Evolutionary conservation across 35 echinoderm and acorn worm genomes (phyloP).

Genomic region (Heliocidaris tuberculata): DNA sequence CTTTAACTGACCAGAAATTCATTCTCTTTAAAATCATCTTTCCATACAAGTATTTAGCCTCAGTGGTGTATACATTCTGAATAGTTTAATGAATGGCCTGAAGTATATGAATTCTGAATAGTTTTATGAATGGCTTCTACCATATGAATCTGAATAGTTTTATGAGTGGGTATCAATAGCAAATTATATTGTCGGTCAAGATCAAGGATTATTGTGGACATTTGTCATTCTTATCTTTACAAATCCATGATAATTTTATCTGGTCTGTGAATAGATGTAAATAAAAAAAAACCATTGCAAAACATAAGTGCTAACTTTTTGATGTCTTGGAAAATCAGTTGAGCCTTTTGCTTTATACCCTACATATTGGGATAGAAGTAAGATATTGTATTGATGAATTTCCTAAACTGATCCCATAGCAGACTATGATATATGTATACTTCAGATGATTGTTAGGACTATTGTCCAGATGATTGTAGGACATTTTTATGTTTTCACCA

Average conservation of each 20-base stretch:
- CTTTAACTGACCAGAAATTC: not conserved
- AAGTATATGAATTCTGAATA: not conserved
- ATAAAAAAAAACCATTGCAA: not conserved
- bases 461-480: no score
- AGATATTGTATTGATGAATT: not conserved
- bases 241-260: not conserved
- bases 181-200: not conserved
- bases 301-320: not conserved
- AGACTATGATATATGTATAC: no score
- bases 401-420: no score
- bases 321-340: not conserved
- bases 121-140: not conserved
- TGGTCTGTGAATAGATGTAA: no score
- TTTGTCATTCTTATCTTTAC: not conserved
- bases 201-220: not conserved
- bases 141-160: not conserved
- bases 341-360: not conserved
- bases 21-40: not conserved
- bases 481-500: no score
- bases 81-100: not conserved
- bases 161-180: not conserved
- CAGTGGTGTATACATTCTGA: not conserved
- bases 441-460: no score
- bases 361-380: not conserved
- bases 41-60: not conserved